These are phyloP conservation scores for Callyntrura sp. DNA, from an alignment of 2,888 invertebrate species.

Conservation along the genomic window DNA sequence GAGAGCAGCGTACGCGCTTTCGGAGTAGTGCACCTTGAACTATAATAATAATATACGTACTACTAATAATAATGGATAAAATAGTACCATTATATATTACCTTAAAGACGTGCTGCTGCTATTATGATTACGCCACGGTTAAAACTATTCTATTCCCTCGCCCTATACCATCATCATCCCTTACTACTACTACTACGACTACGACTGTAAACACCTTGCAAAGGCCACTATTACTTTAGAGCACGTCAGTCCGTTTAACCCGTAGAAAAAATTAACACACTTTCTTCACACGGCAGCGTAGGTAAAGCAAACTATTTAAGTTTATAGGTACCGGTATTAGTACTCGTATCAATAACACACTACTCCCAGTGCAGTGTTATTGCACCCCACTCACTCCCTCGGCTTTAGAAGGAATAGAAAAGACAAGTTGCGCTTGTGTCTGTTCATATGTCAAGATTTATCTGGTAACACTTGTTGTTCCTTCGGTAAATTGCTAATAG, in stretches of 20 bases:
- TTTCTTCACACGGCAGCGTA: constrained; percentile 49
- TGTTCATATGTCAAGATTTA: not conserved
- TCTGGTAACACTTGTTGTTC: constrained; percentile 45
- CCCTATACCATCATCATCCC: not conserved
- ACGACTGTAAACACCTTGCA: not conserved
- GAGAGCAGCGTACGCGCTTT: not conserved
- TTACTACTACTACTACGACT: constrained; percentile 5
- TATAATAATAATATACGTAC: constrained; percentile 6
- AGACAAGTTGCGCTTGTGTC: constrained; percentile 14
- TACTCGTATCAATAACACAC: not conserved
- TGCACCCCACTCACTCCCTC: too few relatives aligned
- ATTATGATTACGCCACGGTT: constrained; percentile 5
- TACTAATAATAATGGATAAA: not conserved
- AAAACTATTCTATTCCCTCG: not conserved
- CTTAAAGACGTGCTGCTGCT: not conserved
- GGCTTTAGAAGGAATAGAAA: not conserved
- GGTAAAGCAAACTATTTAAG: not conserved
- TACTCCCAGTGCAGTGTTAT: not conserved
- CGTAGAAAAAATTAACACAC: constrained; percentile 52
- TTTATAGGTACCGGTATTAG: constrained; percentile 25
- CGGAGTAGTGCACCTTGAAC: constrained; percentile 36
- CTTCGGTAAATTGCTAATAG: constrained; percentile 7
- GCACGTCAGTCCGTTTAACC: not conserved
- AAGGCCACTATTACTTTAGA: not conserved
- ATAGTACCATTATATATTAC: too few relatives aligned